Evolutionary conservation across 2,888 invertebrate genomes (phyloP).

Genomic region (Cenopis cana): DNA sequence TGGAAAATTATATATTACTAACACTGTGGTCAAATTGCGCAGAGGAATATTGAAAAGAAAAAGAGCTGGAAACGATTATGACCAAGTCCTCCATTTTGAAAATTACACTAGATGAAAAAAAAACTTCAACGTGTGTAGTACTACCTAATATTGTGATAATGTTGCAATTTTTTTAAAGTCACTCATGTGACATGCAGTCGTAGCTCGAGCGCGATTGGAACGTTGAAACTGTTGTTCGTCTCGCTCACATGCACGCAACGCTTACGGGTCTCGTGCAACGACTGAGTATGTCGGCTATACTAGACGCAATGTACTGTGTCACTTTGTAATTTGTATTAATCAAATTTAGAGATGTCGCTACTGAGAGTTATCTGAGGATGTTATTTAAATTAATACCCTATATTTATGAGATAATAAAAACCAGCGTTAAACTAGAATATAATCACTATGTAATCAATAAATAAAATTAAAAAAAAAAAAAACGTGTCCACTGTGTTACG

Average conservation of each 20-base stretch:
- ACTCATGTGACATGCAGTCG: conserved; percentile 7
- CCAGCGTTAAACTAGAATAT: background rate
- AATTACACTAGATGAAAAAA: background rate
- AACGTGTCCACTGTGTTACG: conserved; percentile 7
- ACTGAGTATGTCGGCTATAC: conserved; percentile 13
- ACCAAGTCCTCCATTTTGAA: background rate
- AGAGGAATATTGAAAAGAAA: background rate
- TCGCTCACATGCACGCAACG: conserved; percentile 16
- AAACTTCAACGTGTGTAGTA: background rate
- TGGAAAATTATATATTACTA: background rate
- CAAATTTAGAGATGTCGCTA: conserved; percentile 24
- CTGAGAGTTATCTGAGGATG: background rate
- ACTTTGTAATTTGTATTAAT: conserved; percentile 8
- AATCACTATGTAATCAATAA: conserved; percentile 6
- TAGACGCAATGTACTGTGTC: conserved; percentile 21
- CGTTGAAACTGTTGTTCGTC: conserved; percentile 15
- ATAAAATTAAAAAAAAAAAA: background rate
- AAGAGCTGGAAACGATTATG: background rate
- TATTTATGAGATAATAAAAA: background rate
- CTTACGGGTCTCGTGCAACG: conserved; percentile 13
- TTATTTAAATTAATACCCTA: background rate
- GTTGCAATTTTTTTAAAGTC: conserved; percentile 5
- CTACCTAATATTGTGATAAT: background rate
- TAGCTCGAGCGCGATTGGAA: conserved; percentile 5
- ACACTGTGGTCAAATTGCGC: background rate